Base-by-base conservation (phyloP, 2,888 invertebrate genomes). In the Cheilosia urbana region DNA sequence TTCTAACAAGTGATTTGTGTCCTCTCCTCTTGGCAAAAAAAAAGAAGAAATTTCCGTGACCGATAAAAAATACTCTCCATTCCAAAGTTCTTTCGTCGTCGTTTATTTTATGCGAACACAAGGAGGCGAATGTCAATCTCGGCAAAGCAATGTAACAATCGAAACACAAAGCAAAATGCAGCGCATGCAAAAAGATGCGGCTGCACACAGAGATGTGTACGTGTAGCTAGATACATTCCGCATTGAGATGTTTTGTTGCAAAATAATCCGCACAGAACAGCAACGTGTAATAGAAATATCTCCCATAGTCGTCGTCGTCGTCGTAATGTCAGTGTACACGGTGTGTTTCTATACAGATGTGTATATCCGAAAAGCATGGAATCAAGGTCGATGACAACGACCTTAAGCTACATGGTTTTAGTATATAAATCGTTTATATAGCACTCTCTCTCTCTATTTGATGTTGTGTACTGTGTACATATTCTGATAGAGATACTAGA, bases 341-440 rank as follows among this genome's bases (percentile, higher is more conserved):
- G 24, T 62, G 15, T 47, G 19, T 45, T 15, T 63, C 17, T 57
- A 34, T 47, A 19, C 13, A 37, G 37, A 37, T 73, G 15, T 49
- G 62, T 75, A 65, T 76, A 40, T 27, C 40, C 55, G 72, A 65
- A 57, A 68, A 72, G 62, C 76, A 81, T 85, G 77, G 81, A 80
- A 87, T 87, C 87, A 87, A 87, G 87, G 87, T 87, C 87, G 87
- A 87, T 78, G 87, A 87, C 87, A 87, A 87, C 87, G 87, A 87
- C 87, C 87, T 87, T 87, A 82, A 78, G 72, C 80, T 77, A 79
- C 84, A 79, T 84, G 75, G 53, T 84, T 84, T 72, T 27, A 24
- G 24, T 37, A 69, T 84, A 75, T 42, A 75, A 57, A 60, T 45
- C 42, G 47, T 34, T 21, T 77, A 60, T 55, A 58, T 27, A 69